Conservation (phyloP, 2,888 invertebrate genomes). For the Cremastobaeus sp. region DNA sequence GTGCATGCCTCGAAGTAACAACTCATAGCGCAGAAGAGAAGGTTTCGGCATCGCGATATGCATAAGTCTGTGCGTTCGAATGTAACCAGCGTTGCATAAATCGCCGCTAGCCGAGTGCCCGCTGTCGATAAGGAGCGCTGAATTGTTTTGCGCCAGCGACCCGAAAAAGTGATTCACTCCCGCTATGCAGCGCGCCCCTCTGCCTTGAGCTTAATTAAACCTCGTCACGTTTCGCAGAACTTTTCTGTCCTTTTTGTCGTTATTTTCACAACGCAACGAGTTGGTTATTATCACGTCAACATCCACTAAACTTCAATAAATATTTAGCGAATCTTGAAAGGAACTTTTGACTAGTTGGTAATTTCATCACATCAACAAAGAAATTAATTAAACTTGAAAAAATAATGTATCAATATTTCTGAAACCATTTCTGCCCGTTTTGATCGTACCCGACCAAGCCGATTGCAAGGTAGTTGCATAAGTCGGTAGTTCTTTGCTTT, state of each 20-base stretch:
- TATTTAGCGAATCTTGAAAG: slow-evolving; percentile 47
- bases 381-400: no score
- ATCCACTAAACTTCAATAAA: slow-evolving; percentile 53
- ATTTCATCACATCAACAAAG: no score
- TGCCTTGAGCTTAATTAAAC: slow-evolving; percentile 41
- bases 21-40: slow-evolving; percentile 71
- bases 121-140: slow-evolving; percentile 43
- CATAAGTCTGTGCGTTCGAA: slow-evolving; percentile 69
- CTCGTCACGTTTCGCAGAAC: slow-evolving; percentile 55
- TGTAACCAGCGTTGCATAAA: slow-evolving; percentile 63
- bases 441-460: no score
- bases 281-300: slow-evolving; percentile 50
- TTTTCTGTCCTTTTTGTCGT: slow-evolving; percentile 47
- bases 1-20: slow-evolving; percentile 74
- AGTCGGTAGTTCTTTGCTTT: no score
- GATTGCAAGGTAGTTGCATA: no score
- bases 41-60: slow-evolving; percentile 67
- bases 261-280: slow-evolving; percentile 41
- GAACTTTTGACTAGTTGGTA: slow-evolving; percentile 19
- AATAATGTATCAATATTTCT: no score
- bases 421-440: not conserved
- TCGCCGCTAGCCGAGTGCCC: slow-evolving; percentile 22
- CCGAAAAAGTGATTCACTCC: slow-evolving; percentile 43
- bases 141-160: slow-evolving; percentile 46
- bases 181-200: slow-evolving; percentile 25